Base-by-base conservation (phyloP, 2,888 invertebrate species). In the Drosophila affinis region DNA sequence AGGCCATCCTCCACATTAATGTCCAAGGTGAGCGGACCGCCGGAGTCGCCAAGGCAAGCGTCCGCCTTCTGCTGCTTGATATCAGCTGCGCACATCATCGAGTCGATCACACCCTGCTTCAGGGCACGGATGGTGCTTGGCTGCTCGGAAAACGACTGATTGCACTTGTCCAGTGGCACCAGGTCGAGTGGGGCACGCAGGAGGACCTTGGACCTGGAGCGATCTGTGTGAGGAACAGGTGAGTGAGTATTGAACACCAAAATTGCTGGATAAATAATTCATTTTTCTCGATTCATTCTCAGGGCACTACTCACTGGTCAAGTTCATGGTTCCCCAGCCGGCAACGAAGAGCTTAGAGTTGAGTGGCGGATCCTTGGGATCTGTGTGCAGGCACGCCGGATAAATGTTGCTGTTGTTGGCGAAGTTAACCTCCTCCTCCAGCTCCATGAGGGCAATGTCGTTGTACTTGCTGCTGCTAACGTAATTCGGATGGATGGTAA, bases 321-420 rank as follows among this genome's bases (percentile, higher is more conserved):
- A 76, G 72, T 91, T 84, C 18, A 88, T 72, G 1, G 79, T 64
- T 1, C 91, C 91, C 91, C 91, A 91, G n/a, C 91, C 91, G 27
- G 90, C 78, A 1, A 90, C 91, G 63, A 74, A 90, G 9, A 90
- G 68, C 34, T 62, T 63, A 1, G 76, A 29, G 0, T 44, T 44
- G 3, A 58, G 7, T 3, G 83, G 78, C 0, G 91, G 86, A 77
- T 91, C 91, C 0, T 2, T 29, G 5, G 32, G 9, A 3, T 85
- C 62, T 0, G 86, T 77, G 46, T 90, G 77, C 46, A 91, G 58
- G 49, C 91, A 90, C 9, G 88, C 78, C 17, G 91, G 86, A 69
- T 71, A 79, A 2, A 86, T 39, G 39, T 39, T 39, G 39, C 39
- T 67, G n/a, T 69, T 60, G 3, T 52, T n/a, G 2, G 47, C 64